These are phyloP conservation scores for Drosophila niveifrons DNA, from an alignment of 2,888 invertebrate genomes.

Conservation along the genomic window DNA sequence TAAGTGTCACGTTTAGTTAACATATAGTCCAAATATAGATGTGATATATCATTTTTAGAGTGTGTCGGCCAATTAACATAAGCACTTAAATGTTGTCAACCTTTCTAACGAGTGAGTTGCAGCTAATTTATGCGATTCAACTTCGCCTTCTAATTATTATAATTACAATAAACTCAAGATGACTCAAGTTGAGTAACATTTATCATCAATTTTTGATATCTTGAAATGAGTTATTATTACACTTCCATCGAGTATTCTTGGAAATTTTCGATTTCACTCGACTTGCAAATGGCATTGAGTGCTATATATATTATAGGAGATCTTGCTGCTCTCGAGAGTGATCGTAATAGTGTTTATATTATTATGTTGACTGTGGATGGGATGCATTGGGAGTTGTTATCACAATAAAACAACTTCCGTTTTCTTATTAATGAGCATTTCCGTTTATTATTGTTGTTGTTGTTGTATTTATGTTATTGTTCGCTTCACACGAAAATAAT, in stretches of 20 bases:
- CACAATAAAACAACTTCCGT: constrained; percentile 71
- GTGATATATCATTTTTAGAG: constrained; percentile 1
- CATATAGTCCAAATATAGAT: constrained; percentile 9
- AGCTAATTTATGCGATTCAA: constrained; percentile 13
- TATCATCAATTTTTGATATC: not conserved
- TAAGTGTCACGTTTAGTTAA: constrained; percentile 13
- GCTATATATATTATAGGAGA: constrained; percentile 22
- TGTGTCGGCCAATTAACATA: not conserved
- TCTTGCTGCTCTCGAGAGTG: constrained; percentile 19
- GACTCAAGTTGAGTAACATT: constrained; percentile 17
- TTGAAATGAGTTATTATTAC: constrained; percentile 11
- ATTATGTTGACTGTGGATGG: constrained; percentile 30
- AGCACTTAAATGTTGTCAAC: constrained; percentile 6
- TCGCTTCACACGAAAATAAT: constrained; percentile 31
- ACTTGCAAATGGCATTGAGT: constrained; percentile 24
- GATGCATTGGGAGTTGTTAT: constrained; percentile 46
- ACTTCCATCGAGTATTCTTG: not conserved
- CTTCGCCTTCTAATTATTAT: constrained; percentile 44
- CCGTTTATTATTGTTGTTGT: constrained; percentile 47
- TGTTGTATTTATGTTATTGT: constrained; percentile 32
- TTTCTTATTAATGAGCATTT: constrained; percentile 63
- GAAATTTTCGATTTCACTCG: constrained; percentile 27
- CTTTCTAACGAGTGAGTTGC: constrained; percentile 31
- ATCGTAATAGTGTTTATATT: constrained; percentile 20
- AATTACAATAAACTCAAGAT: constrained; percentile 26